Conservation (phyloP, 1,140 invertebrate genomes). For the Sminthurides bifidus region DNA sequence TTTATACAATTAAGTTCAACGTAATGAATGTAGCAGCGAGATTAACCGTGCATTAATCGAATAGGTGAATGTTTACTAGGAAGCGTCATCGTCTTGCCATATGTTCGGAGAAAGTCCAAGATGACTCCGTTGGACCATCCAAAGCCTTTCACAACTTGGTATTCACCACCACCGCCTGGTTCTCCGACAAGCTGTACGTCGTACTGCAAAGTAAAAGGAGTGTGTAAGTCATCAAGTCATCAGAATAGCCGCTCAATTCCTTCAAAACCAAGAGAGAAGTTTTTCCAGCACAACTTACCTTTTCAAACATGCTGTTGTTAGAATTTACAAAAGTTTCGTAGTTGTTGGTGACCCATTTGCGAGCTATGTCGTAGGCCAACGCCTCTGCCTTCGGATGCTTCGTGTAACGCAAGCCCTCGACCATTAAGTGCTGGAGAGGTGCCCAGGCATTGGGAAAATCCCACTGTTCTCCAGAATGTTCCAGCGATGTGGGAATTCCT, state of each 20-base stretch:
- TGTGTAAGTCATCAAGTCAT: background rate
- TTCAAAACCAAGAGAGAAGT: background rate
- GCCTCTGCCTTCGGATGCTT: slow-evolving; percentile 50
- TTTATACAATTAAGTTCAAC: too few species aligned
- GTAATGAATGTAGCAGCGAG: too few species aligned
- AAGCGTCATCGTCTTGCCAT: background rate
- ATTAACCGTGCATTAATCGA: background rate
- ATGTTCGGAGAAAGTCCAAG: background rate
- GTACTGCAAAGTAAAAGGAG: slow-evolving; percentile 46
- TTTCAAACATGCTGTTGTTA: slow-evolving; percentile 66
- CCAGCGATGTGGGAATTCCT: slow-evolving; percentile 69
- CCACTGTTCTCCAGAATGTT: slow-evolving; percentile 66
- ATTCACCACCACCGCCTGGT: slow-evolving; percentile 78
- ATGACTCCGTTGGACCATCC: slow-evolving; percentile 39
- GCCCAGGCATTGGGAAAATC: slow-evolving; percentile 56
- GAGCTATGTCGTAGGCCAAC: slow-evolving; percentile 57
- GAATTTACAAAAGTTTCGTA: slow-evolving; percentile 51
- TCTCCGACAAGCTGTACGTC: slow-evolving; percentile 53
- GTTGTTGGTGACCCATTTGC: slow-evolving; percentile 71
- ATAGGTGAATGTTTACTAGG: background rate
- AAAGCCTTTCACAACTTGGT: slow-evolving; percentile 75
- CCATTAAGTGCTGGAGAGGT: slow-evolving; percentile 68
- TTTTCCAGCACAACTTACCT: slow-evolving; percentile 49
- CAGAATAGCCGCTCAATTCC: background rate
- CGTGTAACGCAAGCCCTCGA: slow-evolving; percentile 59